Conservation (phyloP, 2,113 vertebrate genomes). For the Pachycephala philippinensis region DNA sequence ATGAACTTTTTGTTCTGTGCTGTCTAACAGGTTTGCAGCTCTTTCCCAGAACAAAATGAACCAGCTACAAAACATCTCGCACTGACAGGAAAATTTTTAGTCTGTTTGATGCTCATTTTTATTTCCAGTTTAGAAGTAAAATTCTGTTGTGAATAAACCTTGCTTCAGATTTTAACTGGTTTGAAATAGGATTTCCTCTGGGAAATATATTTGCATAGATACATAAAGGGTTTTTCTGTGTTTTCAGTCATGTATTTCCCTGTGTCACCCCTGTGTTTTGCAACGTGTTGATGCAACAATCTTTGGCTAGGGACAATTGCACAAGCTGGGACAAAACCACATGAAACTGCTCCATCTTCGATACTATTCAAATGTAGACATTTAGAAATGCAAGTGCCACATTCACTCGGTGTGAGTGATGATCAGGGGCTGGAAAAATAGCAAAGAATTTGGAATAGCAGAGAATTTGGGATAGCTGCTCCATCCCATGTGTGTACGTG, state of each 20-base stretch:
- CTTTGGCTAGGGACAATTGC: not conserved
- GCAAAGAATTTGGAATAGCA: not conserved
- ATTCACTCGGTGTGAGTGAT: rapidly evolving
- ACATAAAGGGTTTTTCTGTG: not conserved
- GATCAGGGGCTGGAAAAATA: not conserved
- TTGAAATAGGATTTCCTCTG: not conserved
- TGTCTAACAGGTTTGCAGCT: not conserved
- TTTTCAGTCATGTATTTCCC: not conserved
- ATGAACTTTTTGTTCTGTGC: not conserved
- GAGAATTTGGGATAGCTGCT: not conserved
- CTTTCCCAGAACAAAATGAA: not conserved
- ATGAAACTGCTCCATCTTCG: not conserved
- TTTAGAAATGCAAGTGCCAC: not conserved
- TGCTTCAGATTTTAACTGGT: not conserved
- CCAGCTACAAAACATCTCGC: not conserved
- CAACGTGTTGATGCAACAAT: not conserved
- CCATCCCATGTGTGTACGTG: rapidly evolving
- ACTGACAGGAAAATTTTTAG: not conserved
- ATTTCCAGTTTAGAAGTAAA: not conserved
- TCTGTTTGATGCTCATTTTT: not conserved
- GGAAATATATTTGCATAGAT: not conserved
- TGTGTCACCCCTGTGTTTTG: not conserved
- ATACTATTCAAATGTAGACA: not conserved
- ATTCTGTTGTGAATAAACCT: not conserved
- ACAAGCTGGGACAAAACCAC: not conserved